Percentiles rank a stretch among this genome's conserved stretches.
These are phyloP conservation scores for Mirounga angustirostris DNA, from an alignment of 2,113 vertebrate genomes.

Conservation along the genomic window DNA sequence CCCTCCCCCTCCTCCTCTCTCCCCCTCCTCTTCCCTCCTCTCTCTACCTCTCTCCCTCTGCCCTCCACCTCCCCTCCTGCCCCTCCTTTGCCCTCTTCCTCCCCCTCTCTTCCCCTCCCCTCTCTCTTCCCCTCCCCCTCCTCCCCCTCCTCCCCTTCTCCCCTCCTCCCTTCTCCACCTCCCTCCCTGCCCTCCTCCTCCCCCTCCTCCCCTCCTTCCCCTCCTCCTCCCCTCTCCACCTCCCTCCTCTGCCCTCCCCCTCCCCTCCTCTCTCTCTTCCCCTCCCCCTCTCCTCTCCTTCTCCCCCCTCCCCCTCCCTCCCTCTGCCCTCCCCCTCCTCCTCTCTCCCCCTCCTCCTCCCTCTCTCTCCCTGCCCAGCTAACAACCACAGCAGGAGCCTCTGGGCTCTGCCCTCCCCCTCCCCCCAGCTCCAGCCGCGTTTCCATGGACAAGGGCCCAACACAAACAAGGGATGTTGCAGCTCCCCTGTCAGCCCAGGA, in stretches of 20 bases:
- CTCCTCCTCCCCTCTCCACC: too few species aligned
- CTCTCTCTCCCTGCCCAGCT: constrained; percentile 31
- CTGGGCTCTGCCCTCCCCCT: background rate
- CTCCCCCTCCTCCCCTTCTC: too few species aligned
- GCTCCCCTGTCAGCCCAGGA: constrained; percentile 58
- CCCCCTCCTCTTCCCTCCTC: rapidly evolving
- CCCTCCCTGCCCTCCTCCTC: too few species aligned
- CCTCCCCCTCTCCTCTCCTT: too few species aligned
- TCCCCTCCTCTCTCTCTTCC: background rate
- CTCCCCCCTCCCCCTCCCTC: rapidly evolving
- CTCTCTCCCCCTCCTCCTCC: rapidly evolving
- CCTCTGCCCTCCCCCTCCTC: too few species aligned
- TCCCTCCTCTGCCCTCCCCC: too few species aligned
- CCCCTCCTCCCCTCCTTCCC: rapidly evolving
- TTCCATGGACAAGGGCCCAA: constrained; percentile 80
- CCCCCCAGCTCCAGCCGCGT: constrained; percentile 59
- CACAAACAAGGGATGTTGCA: constrained; percentile 67
- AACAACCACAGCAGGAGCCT: constrained; percentile 56
- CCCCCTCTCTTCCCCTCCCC: too few species aligned
- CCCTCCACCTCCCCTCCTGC: too few species aligned
- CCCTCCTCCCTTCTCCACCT: too few species aligned
- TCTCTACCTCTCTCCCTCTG: background rate
- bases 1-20: rapidly evolving
- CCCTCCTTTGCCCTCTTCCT: too few species aligned
- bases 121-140: too few species aligned